Base-by-base conservation (phyloP, 2,113 vertebrate species). In the Cyanoderma ruficeps region DNA sequence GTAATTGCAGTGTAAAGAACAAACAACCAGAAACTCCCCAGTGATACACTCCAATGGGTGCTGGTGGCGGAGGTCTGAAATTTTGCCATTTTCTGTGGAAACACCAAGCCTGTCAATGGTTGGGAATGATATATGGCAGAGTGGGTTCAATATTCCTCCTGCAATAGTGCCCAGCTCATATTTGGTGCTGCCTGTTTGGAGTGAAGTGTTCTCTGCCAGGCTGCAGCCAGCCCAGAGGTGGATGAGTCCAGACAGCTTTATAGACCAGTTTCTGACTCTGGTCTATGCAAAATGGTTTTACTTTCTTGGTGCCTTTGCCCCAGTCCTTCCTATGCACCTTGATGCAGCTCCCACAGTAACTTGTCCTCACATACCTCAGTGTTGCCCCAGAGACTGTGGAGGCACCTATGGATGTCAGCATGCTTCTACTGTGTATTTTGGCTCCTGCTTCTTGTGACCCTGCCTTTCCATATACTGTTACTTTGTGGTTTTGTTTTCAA, bases 301-400 rank as follows among this genome's bases (percentile, higher is more conserved):
- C 89, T 95, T 92, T 91, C 95, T 95, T 91, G 93, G 83, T 95
- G 90, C 80, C 42, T 96, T 56, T 91, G 81, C 82, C 90, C 47
- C 87, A 64, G 37, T 55, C 79, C 46, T 93, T 80, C 63, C 42
- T 56, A 9, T 39, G 49, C 72, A 76, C 89, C 83, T 64, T n/a
- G 76, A 83, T 92, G 78, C 68, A 93, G 64, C 55, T 95, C 77
- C 76, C 68, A 41, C 64, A 63, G 64, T 83, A 35, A 50, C 20
- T 55, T 83, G 35, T 72, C 27, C 24, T 20, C 71, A 37, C 5
- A 0, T 59, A 52, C 21, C 44, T 83, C 72, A 56, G 67, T 56
- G 71, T 83, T 78, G 63, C n/a, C 76, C 37, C 12, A 12, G 57
- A 37, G 69, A 46, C 83, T 70, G 53, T n/a, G 61, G 78, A 90